Conservation (phyloP, 1,140 invertebrate species). For the Rhopalosiphum maidis region DNA sequence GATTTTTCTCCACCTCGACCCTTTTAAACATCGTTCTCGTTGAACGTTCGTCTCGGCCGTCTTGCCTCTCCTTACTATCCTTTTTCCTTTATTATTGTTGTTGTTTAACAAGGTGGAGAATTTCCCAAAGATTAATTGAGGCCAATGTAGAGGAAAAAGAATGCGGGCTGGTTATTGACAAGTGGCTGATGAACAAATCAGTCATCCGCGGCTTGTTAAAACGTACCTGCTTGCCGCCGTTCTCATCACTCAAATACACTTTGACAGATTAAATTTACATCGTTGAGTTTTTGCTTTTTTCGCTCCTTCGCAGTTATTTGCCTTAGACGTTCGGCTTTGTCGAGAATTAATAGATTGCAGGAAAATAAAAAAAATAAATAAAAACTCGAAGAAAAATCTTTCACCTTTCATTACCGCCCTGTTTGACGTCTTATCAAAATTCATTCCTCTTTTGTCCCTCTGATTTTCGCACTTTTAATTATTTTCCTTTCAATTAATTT, state of each 20-base stretch:
- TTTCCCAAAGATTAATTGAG: conserved; percentile 55
- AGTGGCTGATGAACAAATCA: conserved; percentile 56
- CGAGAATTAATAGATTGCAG: conserved; percentile 53
- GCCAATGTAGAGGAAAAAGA: conserved; percentile 40
- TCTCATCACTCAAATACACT: conserved; percentile 52
- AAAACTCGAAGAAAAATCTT: conserved; percentile 50
- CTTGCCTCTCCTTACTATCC: not conserved
- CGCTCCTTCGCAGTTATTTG: conserved; percentile 25
- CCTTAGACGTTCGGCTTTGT: conserved; percentile 49
- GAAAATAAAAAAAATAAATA: conserved; percentile 3
- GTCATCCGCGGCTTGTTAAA: conserved; percentile 55
- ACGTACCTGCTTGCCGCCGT: conserved; percentile 22
- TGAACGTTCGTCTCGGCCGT: not conserved
- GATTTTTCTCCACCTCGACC: not conserved
- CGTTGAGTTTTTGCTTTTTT: conserved; percentile 44
- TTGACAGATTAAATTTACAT: conserved; percentile 57
- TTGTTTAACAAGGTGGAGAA: conserved; percentile 50
- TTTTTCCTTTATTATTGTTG: not conserved
- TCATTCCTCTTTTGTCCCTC: conserved; percentile 57
- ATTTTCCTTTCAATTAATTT: conserved; percentile 58
- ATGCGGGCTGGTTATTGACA: conserved; percentile 50
- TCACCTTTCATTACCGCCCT: conserved; percentile 54
- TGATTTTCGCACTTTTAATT: conserved; percentile 57
- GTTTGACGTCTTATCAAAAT: conserved; percentile 58
- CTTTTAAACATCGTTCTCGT: not conserved